Evolutionary conservation across 1,140 invertebrate genomes (phyloP).

Genomic region (Bombus pascuorum): DNA sequence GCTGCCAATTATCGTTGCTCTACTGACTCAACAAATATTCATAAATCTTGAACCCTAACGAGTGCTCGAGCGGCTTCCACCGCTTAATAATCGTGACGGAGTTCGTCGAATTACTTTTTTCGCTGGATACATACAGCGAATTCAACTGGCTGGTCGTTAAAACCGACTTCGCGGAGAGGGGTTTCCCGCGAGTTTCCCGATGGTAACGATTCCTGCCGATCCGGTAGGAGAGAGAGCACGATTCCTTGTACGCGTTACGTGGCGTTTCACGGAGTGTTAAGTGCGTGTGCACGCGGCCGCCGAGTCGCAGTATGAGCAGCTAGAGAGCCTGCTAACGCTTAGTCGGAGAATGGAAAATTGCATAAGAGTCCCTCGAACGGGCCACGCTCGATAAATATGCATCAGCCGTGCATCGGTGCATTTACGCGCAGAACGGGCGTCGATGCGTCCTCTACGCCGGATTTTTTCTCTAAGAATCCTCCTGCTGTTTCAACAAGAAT

Average conservation of each 20-base stretch:
- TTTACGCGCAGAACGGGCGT: constrained; percentile 29
- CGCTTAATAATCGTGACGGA: background rate
- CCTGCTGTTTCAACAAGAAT: background rate
- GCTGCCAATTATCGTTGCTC: constrained; percentile 45
- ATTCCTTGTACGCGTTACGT: background rate
- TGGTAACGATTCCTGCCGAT: constrained; percentile 8
- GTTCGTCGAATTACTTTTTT: background rate
- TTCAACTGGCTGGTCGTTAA: background rate
- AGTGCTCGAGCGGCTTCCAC: background rate
- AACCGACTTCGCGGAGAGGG: background rate
- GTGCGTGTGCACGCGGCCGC: constrained; percentile 15
- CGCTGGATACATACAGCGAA: background rate
- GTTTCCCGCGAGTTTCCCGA: background rate
- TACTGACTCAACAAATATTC: constrained; percentile 45
- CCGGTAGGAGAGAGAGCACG: background rate
- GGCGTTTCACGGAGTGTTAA: constrained; percentile 47
- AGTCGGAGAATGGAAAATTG: constrained; percentile 57
- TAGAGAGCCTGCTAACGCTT: constrained; percentile 28
- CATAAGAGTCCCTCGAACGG: constrained; percentile 40
- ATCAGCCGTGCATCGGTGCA: constrained; percentile 35
- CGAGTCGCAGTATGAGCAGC: constrained; percentile 30
- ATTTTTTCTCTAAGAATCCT: constrained; percentile 2
- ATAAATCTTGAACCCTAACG: constrained; percentile 38
- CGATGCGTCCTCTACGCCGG: background rate
- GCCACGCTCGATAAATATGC: constrained; percentile 57